These are phyloP conservation scores for Hiodon tergisus DNA, from an alignment of 2,113 vertebrate species.

Conservation along the genomic window DNA sequence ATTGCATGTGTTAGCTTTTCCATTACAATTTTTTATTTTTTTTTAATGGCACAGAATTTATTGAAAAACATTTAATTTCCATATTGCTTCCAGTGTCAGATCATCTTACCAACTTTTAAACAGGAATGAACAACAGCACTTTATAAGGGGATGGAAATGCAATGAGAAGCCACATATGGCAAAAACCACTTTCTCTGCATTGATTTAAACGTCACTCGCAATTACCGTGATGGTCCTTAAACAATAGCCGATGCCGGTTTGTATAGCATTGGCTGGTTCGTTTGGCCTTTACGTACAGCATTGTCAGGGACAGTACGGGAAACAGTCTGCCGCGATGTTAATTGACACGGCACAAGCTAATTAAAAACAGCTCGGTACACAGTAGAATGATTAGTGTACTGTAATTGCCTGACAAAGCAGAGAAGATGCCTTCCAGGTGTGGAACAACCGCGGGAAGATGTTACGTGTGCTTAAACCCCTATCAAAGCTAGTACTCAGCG, in stretches of 20 bases:
- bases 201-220: conserved; percentile 7
- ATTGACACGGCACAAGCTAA: conserved; percentile 7
- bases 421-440: conserved; percentile 19
- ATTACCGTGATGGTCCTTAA: conserved; percentile 12
- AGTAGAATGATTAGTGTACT: conserved; percentile 16
- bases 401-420: conserved; percentile 2
- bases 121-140: no score
- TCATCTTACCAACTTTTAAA: no score
- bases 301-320: neutral
- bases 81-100: no score
- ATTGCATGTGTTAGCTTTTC: no score
- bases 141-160: neutral
- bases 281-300: conserved; percentile 4
- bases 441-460: neutral
- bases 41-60: no score
- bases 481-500: neutral
- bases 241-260: conserved; percentile 7
- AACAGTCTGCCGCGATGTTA: conserved; percentile 5
- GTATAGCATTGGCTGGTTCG: conserved; percentile 12
- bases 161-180: conserved; percentile 10
- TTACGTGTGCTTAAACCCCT: neutral
- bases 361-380: conserved; percentile 12
- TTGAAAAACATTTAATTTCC: no score
- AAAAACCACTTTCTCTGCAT: conserved; percentile 13
- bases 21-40: no score